Base-by-base conservation (phyloP, 2,113 vertebrate genomes). In the Pterocles burchelli region DNA sequence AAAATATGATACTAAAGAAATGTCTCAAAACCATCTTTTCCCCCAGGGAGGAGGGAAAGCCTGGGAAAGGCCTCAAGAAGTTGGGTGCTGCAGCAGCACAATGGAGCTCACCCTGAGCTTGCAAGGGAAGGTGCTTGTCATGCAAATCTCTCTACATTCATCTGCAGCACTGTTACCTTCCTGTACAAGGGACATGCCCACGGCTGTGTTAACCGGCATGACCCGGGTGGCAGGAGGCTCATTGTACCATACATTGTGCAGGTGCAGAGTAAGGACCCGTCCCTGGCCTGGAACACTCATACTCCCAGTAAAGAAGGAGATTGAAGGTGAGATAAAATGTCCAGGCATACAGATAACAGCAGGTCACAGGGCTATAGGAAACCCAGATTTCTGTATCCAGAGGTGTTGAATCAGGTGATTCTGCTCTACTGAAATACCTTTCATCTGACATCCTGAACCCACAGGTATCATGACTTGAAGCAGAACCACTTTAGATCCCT, bases 61-160 rank as follows among this genome's bases (percentile, higher is more conserved):
- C 5, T 2, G 22, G 28, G n/a, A 76, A 91, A 83, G 71, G 49
- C 58, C 22, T 83, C 25, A 41, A 38, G 49, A 91, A 83, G 21
- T 9, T 85, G 45, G 24, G 51, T 57, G 62, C 46, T 74, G 49
- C 54, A 83, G 76, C 63, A 79, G 62, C 36, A 73, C 46, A 13
- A 10, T 14, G 62, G 2, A 4, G 12, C 41, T 85, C 15, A 55
- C 0, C 0, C 61, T 51, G 31, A 38, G 41, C 76, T 86, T 90
- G 83, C 20, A 2, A 38, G 15, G 80, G 70, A 88, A 85, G 34
- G 9, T 90, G 15, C 65, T 90, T 74, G 19, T 71, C 46, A 33
- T 63, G 55, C 62, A 95, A 74, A 77, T 84, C 17, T n/a, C 24
- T 91, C 55, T 38, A 6, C 4, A 4, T 71, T 84, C 20, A 34